phyloP scores from a whole-genome alignment of 2,797 vertebrate species.

The Brachyrhaphis roseni region DNA sequence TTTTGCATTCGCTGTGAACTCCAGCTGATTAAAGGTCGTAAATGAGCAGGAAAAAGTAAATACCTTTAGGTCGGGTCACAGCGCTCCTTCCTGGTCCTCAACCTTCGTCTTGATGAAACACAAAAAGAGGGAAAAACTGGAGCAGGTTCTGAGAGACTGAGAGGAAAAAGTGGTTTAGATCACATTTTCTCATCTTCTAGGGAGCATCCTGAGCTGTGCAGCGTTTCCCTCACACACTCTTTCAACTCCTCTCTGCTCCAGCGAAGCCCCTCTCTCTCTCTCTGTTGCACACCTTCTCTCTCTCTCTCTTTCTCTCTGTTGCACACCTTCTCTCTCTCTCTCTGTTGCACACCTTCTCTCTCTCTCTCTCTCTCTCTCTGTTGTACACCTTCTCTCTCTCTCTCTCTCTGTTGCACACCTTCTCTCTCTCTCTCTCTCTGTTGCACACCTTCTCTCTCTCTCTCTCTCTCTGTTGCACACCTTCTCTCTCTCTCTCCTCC shows the following conservation, averaged over 20 bases:
- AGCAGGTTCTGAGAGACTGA: conserved; percentile 37
- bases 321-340: conserved; percentile 22
- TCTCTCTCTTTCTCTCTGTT: conserved; percentile 18
- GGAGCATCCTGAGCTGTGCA: conserved; percentile 57
- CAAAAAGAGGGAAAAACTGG: conserved; percentile 39
- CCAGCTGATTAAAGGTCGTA: background rate
- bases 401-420: no score
- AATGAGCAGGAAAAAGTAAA: conserved; percentile 37
- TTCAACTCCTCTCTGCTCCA: conserved; percentile 69
- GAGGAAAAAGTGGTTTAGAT: conserved; percentile 58
- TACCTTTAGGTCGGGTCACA: conserved; percentile 65
- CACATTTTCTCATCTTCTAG: conserved; percentile 61
- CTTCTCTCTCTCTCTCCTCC: conserved; percentile 47
- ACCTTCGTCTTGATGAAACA: conserved; percentile 69
- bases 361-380: background rate
- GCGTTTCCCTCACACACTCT: conserved; percentile 58
- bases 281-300: conserved; percentile 30
- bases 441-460: no score
- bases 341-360: no score
- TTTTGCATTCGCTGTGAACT: background rate
- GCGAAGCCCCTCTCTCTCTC: conserved; percentile 46
- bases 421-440: no score
- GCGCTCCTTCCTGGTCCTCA: conserved; percentile 59
- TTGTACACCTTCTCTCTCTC: no score
- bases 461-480: background rate